phyloP scores from a whole-genome alignment of 1,140 invertebrate species.

The Arctopsyche grandis region DNA sequence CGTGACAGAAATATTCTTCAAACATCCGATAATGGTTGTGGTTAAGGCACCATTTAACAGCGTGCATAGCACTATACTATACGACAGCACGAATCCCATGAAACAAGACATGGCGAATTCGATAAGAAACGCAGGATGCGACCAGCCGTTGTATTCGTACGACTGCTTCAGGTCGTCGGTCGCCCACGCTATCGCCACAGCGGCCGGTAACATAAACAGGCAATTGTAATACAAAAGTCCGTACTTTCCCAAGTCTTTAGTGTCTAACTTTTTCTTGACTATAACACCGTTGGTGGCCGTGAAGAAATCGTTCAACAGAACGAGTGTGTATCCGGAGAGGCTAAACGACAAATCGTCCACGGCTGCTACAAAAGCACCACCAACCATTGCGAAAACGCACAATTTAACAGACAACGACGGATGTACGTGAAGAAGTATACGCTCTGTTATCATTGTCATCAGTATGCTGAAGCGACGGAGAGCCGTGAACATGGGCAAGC shows the following conservation, averaged over 20 bases:
- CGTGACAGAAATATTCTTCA: conserved; percentile 92
- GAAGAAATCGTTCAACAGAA: conserved; percentile 88
- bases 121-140: conserved; percentile 77
- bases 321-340: conserved; percentile 87
- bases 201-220: conserved; percentile 92
- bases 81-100: conserved; percentile 96
- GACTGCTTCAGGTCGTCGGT: conserved; percentile 84
- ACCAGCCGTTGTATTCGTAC: conserved; percentile 77
- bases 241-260: conserved; percentile 94
- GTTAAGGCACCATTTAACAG: conserved; percentile 96
- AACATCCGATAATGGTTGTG: conserved; percentile 97
- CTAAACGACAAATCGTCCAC: conserved; percentile 95
- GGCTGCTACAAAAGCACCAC: conserved; percentile 90
- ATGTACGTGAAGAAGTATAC: conserved; percentile 81
- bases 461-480: conserved; percentile 95
- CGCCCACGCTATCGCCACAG: conserved; percentile 76
- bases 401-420: conserved; percentile 81
- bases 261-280: conserved; percentile 96
- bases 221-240: conserved; percentile 98
- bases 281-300: conserved; percentile 97
- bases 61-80: conserved; percentile 95
- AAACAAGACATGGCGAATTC: conserved; percentile 92
- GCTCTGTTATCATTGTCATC: conserved; percentile 98
- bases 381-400: conserved; percentile 96
- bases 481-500: conserved; percentile 98